Evolutionary conservation across 1,140 invertebrate species (phyloP), one percentile per base, ranked within the genome.

Genomic region (Bombus consobrinus): DNA sequence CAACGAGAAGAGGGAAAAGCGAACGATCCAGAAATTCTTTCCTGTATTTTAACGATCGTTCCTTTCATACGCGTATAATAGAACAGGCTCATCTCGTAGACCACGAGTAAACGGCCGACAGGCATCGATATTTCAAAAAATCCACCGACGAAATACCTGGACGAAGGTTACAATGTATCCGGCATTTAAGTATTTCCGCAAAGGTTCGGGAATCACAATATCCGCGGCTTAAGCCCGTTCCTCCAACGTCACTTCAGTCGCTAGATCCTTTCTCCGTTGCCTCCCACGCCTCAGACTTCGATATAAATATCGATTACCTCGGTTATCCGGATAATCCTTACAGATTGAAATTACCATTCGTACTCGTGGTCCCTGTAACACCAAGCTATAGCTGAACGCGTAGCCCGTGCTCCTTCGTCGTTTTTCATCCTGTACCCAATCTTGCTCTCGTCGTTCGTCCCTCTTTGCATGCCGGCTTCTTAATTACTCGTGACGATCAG

Each of bases 231-330:
- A 91, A 91, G 75, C 68, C 76, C 74, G 75, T 80, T 75, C 43
- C 69, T 75, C 34, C 62, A 75, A 69, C 66, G 57, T 59, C 82
- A 72, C 71, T 81, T 84, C 80, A 78, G 81, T 76, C 64, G 80
- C 59, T 59, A 71, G 87, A 89, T 80, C 85, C 72, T 71, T 81
- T 78, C 76, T 90, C 69, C 73, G 53, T 39, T 64, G 62, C 47
- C 85, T 85, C 87, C 91, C 87, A 71, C 86, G n/a, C 69, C 76
- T 34, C 81, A 53, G 76, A 69, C 83, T 90, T 89, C 88, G 88
- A 92, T 93, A 92, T 94, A 94, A 94, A 94, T 94, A 94, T 94
- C 92, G 92, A 94, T 93, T 93, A 93, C 90, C 89, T 81, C 89
- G 87, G 91, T 93, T 93, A 94, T 94, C 93, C 91, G 92, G 93